These are phyloP conservation scores for Brachionus sp. DNA, from an alignment of 1,140 invertebrate species.

Conservation along the genomic window DNA sequence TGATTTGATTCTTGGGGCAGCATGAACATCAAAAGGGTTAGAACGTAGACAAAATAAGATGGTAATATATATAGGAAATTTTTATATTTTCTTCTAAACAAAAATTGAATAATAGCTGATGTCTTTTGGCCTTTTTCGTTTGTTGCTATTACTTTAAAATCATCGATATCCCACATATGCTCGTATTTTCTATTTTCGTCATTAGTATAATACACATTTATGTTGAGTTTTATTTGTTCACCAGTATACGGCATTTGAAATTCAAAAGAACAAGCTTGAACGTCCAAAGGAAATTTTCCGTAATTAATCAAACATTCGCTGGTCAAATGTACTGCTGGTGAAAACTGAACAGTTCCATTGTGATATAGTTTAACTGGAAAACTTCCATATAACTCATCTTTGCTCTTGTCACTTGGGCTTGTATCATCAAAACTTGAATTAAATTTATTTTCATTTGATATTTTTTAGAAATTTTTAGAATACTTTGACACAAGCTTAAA, in stretches of 20 bases:
- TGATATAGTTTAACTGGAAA: conserved; percentile 21
- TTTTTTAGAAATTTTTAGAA: background rate
- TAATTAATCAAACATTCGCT: conserved; percentile 26
- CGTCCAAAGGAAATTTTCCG: conserved; percentile 29
- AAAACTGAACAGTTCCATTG: conserved; percentile 36
- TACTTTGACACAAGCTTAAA: background rate
- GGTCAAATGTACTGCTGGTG: conserved; percentile 18
- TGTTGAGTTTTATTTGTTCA: background rate
- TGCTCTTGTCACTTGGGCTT: background rate
- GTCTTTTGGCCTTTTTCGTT: background rate
- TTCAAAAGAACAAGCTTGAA: conserved; percentile 10
- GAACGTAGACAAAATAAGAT: conserved; percentile 36
- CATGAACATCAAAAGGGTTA: conserved; percentile 42
- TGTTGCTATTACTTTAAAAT: background rate
- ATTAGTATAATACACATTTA: conserved; percentile 14
- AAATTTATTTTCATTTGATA: background rate
- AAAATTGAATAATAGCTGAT: background rate
- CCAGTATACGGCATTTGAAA: conserved; percentile 36
- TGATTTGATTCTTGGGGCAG: conserved; percentile 39
- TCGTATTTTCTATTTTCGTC: conserved; percentile 13
- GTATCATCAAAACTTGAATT: background rate
- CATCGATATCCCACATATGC: conserved; percentile 26
- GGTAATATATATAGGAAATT: conserved; percentile 21
- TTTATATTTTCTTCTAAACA: background rate
- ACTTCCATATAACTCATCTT: background rate